Base-by-base conservation (phyloP, 64 coral and sea anemone genomes). In the Anthopleura sola region DNA sequence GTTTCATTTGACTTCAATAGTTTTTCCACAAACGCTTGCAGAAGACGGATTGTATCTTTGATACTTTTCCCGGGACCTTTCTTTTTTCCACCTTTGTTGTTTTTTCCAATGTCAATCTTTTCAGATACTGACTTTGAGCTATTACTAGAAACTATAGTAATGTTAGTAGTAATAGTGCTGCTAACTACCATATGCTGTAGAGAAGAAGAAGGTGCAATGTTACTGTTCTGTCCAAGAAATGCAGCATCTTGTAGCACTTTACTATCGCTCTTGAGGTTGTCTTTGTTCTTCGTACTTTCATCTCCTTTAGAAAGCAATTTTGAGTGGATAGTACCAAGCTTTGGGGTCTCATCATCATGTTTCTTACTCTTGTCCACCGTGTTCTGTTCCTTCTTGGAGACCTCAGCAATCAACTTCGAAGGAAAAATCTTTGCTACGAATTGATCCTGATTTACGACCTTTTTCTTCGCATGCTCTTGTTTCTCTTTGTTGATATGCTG, bases 21-120 rank as follows among this genome's bases (percentile, higher is more conserved):
- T 79, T 79, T 79, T 26, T 79, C 44, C 18, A 79, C 76, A 79
- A 79, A 79, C 44, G 76, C 20, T 26, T 48, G 36, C 37, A 79
- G 44, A 38, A 79, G 76, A 79, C 17, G 19, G 16, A 79, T 79
- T 0, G 66, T 20, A 34, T 71, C 11, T 34, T 71, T 71, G 10
- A 71, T 71, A 34, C 34, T 34, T 71, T 71, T 71, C 29, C 12
- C 1, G n/a, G 66, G 28, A 5, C 2, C 23, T 34, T 32, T 32
- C 29, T 71, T 71, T 71, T 71, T 15, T n/a, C 58, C 23, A 10
- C 16, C 23, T n/a, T 62, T 3, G 58, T 62, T 11, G 58, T 15
- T 34, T 16, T 8, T 32, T 34, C 28, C 0, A 5, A 32, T 5
- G 20, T 69, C 28, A 32, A 14, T 34, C 29, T 71, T 14, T 31